Evolutionary conservation across 2,113 vertebrate genomes (phyloP), one percentile per base, ranked within the genome.

Genomic region (Python bivittatus): DNA sequence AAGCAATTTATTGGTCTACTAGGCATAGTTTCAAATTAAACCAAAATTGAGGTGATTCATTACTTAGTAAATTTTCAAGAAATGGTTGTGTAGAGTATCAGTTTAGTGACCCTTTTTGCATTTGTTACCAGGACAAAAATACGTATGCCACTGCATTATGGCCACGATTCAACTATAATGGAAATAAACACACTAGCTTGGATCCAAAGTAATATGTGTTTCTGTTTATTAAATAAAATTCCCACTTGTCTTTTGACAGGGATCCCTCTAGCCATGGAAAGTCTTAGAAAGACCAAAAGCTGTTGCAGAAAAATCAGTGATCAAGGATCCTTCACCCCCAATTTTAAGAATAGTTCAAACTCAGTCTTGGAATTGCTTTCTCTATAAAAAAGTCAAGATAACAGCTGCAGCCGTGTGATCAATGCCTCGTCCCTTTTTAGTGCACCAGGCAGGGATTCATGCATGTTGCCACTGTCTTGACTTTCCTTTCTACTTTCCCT

Each of bases 11-110:
- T 42, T 29, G 13, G n/a, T 87, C 33, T 91, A 27, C 52, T 61
- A 86, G 6, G 44, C 53, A 86, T 13, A 64, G 8, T 72, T 87
- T 87, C 61, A 87, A 87, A 91, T 87, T 91, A 87, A 72, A 52
- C 84, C 42, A 33, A 56, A 87, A 56, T 9, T 22, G n/a, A 87
- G 15, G 48, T 11, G 29, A 38, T 91, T 56, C 8, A 42, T 72
- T 72, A 29, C 13, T 42, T 91, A 56, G 85, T 42, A 56, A 22
- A 72, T 85, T 48, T 60, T 79, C 90, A 68, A 23, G 4, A 29
- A 85, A 60, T 84, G 10, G 20, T 72, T 15, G 25, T 42, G 29
- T 38, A 64, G 90, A 86, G 68, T 68, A n/a, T 22, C 60, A 87
- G 13, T 29, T 56, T 72, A 29, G 2, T 22, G 33, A 20, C 2